These are phyloP conservation scores for Tanytarsus gracilentus DNA, from an alignment of 2,888 invertebrate species.

Conservation along the genomic window DNA sequence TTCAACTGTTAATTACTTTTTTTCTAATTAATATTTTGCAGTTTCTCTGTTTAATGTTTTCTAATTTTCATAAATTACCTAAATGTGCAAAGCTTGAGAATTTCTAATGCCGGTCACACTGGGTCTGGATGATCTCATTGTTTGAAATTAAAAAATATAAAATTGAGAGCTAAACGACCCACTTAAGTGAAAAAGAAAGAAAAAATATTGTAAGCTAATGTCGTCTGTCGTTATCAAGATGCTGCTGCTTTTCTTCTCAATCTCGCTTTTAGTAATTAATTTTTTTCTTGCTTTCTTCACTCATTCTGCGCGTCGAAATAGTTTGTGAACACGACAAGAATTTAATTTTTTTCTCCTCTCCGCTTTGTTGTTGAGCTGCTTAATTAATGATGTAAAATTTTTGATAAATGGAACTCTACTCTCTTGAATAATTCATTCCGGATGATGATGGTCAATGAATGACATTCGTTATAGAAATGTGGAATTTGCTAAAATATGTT, in stretches of 20 bases:
- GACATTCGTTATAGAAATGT: too few relatives aligned
- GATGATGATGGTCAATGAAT: neutral
- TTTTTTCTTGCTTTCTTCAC: neutral
- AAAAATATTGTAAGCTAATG: too few relatives aligned
- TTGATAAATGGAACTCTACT: constrained; percentile 21
- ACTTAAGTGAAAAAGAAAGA: neutral
- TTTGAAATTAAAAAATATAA: neutral
- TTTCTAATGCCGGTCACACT: too few relatives aligned
- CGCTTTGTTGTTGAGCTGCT: constrained; percentile 4
- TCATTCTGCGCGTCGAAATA: constrained; percentile 1
- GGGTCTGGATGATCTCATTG: too few relatives aligned
- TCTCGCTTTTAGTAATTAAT: constrained; percentile 18
- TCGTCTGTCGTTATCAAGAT: constrained; percentile 18
- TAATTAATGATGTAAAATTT: constrained; percentile 28
- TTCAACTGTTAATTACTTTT: too few relatives aligned
- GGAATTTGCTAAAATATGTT: too few relatives aligned
- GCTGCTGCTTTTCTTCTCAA: neutral
- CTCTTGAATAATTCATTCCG: neutral
- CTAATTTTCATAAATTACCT: constrained; percentile 25
- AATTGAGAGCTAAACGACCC: neutral
- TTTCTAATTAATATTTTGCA: neutral
- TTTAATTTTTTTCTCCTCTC: constrained; percentile 12
- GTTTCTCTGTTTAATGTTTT: constrained; percentile 14
- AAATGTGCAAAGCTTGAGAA: neutral
- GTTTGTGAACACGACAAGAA: constrained; percentile 16